These are phyloP conservation scores for Ctena decussata DNA, from an alignment of 2,888 invertebrate species.

Conservation along the genomic window DNA sequence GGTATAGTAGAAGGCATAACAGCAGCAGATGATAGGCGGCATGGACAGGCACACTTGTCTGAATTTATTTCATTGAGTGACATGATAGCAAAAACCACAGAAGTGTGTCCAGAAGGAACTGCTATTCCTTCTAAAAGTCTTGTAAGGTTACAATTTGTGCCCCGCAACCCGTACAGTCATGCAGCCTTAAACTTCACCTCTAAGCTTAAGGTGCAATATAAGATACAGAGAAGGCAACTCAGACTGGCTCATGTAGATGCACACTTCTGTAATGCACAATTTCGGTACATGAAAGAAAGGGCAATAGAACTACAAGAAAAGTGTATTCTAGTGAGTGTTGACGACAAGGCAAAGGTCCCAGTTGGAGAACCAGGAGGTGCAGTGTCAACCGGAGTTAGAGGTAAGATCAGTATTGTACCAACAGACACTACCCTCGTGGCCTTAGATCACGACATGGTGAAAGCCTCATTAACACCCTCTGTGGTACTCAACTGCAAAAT, in stretches of 20 bases:
- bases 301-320: slow-evolving; percentile 35
- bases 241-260: slow-evolving; percentile 46
- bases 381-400: slow-evolving; percentile 9
- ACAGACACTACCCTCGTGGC: not conserved
- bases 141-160: slow-evolving; percentile 56
- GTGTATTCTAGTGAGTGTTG: slow-evolving; percentile 27
- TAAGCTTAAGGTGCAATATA: slow-evolving; percentile 50
- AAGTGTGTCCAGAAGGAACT: slow-evolving; percentile 46
- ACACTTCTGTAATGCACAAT: slow-evolving; percentile 56
- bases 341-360: slow-evolving; percentile 49
- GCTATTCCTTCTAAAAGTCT: slow-evolving; percentile 51
- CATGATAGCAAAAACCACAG: slow-evolving; percentile 38
- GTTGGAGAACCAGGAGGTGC: slow-evolving; percentile 18
- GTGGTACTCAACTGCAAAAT: slow-evolving; percentile 46
- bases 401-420: slow-evolving; percentile 7
- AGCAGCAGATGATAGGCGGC: slow-evolving; percentile 40
- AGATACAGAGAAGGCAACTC: slow-evolving; percentile 60
- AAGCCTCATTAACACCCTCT: slow-evolving; percentile 46
- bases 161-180: slow-evolving; percentile 50
- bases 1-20: slow-evolving; percentile 41
- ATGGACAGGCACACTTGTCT: slow-evolving; percentile 35
- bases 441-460: slow-evolving; percentile 61
- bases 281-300: slow-evolving; percentile 49
- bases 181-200: slow-evolving; percentile 56
- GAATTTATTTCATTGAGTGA: slow-evolving; percentile 42